phyloP scores from a whole-genome alignment of 2,888 invertebrate species.

The Bedellia somnulentella region DNA sequence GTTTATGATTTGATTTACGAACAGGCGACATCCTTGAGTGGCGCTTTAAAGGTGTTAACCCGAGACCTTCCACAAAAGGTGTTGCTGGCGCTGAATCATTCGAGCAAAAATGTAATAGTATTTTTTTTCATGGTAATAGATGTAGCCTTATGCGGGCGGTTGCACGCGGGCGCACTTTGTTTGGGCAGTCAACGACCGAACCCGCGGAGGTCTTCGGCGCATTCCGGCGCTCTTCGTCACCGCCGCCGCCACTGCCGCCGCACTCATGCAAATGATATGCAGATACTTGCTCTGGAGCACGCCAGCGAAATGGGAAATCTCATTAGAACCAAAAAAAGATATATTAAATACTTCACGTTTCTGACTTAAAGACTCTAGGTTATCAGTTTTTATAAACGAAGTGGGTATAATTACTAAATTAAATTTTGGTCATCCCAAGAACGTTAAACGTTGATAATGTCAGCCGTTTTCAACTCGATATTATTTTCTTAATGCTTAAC shows the following conservation, averaged over 20 bases:
- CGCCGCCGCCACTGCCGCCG: too few species aligned
- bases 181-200: constrained; percentile 37
- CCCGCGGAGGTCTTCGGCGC: constrained; percentile 22
- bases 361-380: too few species aligned
- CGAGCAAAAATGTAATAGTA: constrained; percentile 25
- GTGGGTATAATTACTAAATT: too few species aligned
- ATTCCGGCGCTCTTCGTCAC: constrained; percentile 32
- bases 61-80: constrained; percentile 41
- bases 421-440: too few species aligned
- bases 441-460: too few species aligned
- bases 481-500: too few species aligned
- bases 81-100: constrained; percentile 22
- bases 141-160: constrained; percentile 17
- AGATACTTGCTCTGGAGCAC: constrained; percentile 23
- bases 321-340: too few species aligned
- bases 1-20: constrained; percentile 32
- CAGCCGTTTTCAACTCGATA: too few species aligned
- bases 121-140: constrained; percentile 25
- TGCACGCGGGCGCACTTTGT: constrained; percentile 19
- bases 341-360: background rate
- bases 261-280: constrained; percentile 44
- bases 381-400: too few species aligned
- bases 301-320: constrained; percentile 11
- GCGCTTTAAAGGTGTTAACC: constrained; percentile 19
- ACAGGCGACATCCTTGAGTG: constrained; percentile 25